Evolutionary conservation across 2,888 invertebrate genomes (phyloP).

Genomic region (Macrosiphum euphorbiae): DNA sequence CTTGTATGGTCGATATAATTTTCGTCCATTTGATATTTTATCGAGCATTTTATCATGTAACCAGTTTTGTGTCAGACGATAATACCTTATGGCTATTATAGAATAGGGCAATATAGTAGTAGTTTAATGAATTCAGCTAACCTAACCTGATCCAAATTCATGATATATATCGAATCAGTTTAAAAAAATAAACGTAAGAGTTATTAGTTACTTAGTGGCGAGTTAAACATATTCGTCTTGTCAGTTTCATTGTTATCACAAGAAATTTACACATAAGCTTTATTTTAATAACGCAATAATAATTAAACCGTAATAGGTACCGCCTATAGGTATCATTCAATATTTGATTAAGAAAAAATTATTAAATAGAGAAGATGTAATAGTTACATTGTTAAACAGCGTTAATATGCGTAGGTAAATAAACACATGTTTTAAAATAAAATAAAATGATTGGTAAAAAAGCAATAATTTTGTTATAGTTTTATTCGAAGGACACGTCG

Average conservation of each 20-base stretch:
- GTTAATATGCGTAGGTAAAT: background rate
- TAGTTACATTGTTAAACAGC: background rate
- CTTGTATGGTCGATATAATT: background rate
- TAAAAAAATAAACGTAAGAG: background rate
- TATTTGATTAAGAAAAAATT: background rate
- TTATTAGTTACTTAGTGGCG: background rate
- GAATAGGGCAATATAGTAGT: background rate
- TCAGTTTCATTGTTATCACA: background rate
- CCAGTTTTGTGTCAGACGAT: slow-evolving; percentile 34
- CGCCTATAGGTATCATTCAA: background rate
- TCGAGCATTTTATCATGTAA: background rate
- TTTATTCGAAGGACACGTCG: slow-evolving; percentile 38
- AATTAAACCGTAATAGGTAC: background rate
- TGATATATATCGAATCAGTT: background rate
- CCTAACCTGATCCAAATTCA: background rate
- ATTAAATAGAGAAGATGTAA: background rate
- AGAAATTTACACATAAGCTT: background rate
- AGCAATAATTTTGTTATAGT: background rate
- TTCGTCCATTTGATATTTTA: background rate
- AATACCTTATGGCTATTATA: slow-evolving; percentile 24
- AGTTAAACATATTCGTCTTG: background rate
- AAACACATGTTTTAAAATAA: background rate
- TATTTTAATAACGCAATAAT: background rate
- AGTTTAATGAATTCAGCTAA: background rate
- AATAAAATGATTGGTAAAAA: background rate